A percentile compares a stretch with the other conserved stretches of the same genome.
phyloP scores from a whole-genome alignment of 1,140 invertebrate genomes.

The Pogonus chalceus region DNA sequence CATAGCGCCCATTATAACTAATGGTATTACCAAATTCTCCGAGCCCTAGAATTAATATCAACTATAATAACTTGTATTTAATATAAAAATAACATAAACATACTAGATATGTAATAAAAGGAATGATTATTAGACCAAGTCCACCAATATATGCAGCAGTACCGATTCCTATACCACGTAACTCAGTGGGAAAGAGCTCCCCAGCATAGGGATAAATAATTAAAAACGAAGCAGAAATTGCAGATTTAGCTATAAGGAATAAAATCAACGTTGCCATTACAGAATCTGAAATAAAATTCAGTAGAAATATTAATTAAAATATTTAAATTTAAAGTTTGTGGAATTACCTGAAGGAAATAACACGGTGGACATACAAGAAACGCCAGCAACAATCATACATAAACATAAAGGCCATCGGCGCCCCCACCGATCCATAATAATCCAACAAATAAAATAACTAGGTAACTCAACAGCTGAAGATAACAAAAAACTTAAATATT shows the following conservation, averaged over 20 bases:
- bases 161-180: constrained; percentile 78
- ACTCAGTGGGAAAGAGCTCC: constrained; percentile 77
- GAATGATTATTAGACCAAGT: constrained; percentile 76
- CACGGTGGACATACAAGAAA: constrained; percentile 72
- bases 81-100: constrained; percentile 21
- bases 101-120: constrained; percentile 83
- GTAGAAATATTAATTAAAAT: constrained; percentile 13
- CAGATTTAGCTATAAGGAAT: constrained; percentile 78
- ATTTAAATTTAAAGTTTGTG: not conserved
- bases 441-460: constrained; percentile 73
- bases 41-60: constrained; percentile 49
- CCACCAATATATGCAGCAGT: constrained; percentile 80
- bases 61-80: constrained; percentile 1
- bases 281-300: constrained; percentile 49
- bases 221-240: constrained; percentile 81
- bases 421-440: constrained; percentile 75
- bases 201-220: constrained; percentile 87
- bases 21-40: constrained; percentile 68
- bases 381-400: constrained; percentile 72
- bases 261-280: constrained; percentile 60
- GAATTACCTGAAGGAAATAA: constrained; percentile 56
- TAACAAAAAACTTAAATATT: constrained; percentile 77
- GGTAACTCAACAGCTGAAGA: constrained; percentile 76
- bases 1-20: constrained; percentile 69
- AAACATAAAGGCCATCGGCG: constrained; percentile 72